Conservation (phyloP, 2,888 invertebrate species). For the Petrolisthes manimaculis region DNA sequence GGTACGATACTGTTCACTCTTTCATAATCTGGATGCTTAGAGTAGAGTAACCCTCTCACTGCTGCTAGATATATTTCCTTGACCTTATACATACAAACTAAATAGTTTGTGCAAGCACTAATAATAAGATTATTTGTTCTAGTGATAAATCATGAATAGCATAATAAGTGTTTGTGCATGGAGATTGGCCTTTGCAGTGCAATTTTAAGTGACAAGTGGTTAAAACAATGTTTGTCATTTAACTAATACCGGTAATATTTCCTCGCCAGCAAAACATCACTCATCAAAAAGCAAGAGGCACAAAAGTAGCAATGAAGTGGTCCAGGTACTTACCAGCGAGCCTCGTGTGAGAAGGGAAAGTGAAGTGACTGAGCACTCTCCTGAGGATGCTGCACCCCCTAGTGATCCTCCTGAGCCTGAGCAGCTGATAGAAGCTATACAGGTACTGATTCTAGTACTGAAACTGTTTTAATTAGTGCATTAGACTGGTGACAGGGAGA, state of each 20-base stretch:
- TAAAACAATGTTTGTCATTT: background rate
- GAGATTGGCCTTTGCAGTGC: too few species aligned
- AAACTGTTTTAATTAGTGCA: too few species aligned
- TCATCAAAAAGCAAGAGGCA: constrained; percentile 30
- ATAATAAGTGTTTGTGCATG: too few species aligned
- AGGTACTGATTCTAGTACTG: constrained; percentile 69
- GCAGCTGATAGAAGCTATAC: constrained; percentile 84
- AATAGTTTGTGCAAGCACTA: too few species aligned
- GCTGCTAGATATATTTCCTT: too few species aligned
- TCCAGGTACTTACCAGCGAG: background rate
- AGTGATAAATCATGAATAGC: too few species aligned
- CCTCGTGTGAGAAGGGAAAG: constrained; percentile 33
- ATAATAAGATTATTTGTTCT: too few species aligned
- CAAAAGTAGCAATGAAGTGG: constrained; percentile 8
- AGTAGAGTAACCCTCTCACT: too few species aligned
- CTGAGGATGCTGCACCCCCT: constrained; percentile 82
- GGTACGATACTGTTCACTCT: too few species aligned
- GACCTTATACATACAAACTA: too few species aligned
- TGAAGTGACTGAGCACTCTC: constrained; percentile 70
- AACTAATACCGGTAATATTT: background rate
- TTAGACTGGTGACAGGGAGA: too few species aligned
- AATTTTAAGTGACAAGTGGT: background rate
- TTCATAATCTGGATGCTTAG: too few species aligned
- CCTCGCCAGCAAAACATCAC: background rate
- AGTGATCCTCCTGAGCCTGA: constrained; percentile 94